These are phyloP conservation scores for Epinotia demarniana DNA, from an alignment of 2,888 invertebrate species.

Conservation along the genomic window DNA sequence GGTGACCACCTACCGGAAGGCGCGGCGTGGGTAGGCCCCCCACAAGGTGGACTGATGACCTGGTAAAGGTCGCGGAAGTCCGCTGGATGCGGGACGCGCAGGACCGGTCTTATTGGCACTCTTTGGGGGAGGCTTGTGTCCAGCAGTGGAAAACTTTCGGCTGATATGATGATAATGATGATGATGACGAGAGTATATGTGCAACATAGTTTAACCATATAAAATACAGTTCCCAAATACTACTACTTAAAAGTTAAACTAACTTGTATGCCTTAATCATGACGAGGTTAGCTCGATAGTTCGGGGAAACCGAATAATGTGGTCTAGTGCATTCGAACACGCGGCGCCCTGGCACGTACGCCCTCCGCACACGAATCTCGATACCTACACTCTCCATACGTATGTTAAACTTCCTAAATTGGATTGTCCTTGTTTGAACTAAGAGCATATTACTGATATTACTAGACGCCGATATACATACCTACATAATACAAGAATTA, in stretches of 20 bases:
- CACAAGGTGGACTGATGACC: no score
- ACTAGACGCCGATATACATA: not conserved
- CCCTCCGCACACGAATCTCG: constrained; percentile 28
- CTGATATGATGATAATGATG: no score
- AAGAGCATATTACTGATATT: not conserved
- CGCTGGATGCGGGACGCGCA: no score
- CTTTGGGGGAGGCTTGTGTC: no score
- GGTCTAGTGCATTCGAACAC: constrained; percentile 42
- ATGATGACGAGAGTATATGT: not conserved
- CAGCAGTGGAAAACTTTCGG: no score
- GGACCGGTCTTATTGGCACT: no score
- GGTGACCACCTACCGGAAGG: no score
- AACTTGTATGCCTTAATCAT: constrained; percentile 30
- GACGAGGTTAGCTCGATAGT: constrained; percentile 30
- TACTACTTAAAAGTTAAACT: constrained; percentile 25
- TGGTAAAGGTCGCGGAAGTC: no score
- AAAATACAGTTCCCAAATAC: not conserved
- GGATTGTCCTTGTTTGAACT: constrained; percentile 1
- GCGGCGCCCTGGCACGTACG: constrained; percentile 37
- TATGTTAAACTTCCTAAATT: constrained; percentile 7
- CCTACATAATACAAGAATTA: no score
- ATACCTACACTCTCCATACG: not conserved
- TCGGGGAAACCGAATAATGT: constrained; percentile 40
- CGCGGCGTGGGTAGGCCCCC: no score
- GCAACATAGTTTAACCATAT: not conserved